phyloP scores from a whole-genome alignment of 2,113 vertebrate species.

The Rhegmatorhina hoffmannsi region DNA sequence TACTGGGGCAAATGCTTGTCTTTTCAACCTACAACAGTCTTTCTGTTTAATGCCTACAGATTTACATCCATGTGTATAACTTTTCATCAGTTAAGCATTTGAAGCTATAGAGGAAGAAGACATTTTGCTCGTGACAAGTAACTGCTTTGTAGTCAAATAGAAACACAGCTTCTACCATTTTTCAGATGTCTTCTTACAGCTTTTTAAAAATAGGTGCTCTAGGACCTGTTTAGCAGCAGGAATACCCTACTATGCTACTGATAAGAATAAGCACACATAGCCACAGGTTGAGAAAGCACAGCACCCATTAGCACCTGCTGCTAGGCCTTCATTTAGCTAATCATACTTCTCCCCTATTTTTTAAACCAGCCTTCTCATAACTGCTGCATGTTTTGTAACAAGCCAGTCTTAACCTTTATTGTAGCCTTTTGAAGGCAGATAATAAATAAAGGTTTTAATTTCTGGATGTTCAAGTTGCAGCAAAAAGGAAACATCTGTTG shows the following conservation, averaged over 20 bases:
- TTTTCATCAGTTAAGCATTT: constrained; percentile 44
- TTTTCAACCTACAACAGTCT: background rate
- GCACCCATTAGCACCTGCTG: background rate
- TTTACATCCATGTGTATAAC: background rate
- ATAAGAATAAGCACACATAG: background rate
- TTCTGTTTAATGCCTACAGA: constrained; percentile 38
- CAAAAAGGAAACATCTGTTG: constrained; percentile 32
- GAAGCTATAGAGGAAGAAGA: constrained; percentile 20
- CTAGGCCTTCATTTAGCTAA: background rate
- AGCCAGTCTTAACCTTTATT: background rate
- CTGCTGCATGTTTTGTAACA: background rate
- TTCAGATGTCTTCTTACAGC: background rate
- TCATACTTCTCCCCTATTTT: constrained; percentile 1
- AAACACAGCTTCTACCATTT: background rate
- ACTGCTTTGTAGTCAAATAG: background rate
- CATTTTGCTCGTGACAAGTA: constrained; percentile 20
- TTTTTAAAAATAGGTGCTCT: background rate
- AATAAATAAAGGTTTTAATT: background rate
- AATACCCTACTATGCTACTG: background rate
- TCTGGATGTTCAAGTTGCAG: background rate
- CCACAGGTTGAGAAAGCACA: background rate
- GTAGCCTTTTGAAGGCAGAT: background rate
- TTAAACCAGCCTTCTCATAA: background rate
- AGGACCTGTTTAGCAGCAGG: background rate
- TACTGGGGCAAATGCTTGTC: background rate